Conservation (phyloP, 2,888 invertebrate species). For the Himalopsyche tibetana region DNA sequence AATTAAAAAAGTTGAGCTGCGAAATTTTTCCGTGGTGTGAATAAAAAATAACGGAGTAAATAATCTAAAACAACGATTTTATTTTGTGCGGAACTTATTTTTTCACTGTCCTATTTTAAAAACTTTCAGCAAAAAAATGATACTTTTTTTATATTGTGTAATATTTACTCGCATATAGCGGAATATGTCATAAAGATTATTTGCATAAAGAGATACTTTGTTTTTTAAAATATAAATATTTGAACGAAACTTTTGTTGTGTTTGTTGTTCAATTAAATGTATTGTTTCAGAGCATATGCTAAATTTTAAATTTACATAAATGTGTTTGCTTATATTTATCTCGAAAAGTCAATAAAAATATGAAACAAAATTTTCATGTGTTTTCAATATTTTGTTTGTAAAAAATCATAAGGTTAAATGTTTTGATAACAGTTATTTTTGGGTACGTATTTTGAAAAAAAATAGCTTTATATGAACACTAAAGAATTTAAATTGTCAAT, state of each 20-base stretch:
- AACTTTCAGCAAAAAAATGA: not conserved
- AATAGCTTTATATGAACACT: too few species aligned
- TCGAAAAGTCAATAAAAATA: not conserved
- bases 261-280: not conserved
- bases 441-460: too few species aligned
- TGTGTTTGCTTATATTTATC: not conserved
- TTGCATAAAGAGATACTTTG: conserved; percentile 17
- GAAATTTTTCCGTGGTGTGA: conserved; percentile 8
- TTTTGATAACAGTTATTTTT: too few species aligned
- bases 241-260: not conserved
- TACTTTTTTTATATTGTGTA: not conserved
- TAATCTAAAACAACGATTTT: conserved; percentile 1
- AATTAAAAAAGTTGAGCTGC: not conserved
- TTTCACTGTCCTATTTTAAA: not conserved
- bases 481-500: too few species aligned
- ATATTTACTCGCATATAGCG: not conserved
- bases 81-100: conserved; percentile 14
- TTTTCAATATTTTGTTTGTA: not conserved
- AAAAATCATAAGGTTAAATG: too few species aligned
- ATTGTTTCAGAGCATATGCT: not conserved
- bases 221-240: not conserved
- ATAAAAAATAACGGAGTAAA: conserved; percentile 14
- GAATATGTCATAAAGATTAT: not conserved
- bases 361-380: not conserved
- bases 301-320: conserved; percentile 7